A percentile compares a stretch with the other conserved stretches of the same genome.
These are phyloP conservation scores for Polyommatus iphigenia DNA, from an alignment of 2,888 invertebrate species.

Conservation along the genomic window DNA sequence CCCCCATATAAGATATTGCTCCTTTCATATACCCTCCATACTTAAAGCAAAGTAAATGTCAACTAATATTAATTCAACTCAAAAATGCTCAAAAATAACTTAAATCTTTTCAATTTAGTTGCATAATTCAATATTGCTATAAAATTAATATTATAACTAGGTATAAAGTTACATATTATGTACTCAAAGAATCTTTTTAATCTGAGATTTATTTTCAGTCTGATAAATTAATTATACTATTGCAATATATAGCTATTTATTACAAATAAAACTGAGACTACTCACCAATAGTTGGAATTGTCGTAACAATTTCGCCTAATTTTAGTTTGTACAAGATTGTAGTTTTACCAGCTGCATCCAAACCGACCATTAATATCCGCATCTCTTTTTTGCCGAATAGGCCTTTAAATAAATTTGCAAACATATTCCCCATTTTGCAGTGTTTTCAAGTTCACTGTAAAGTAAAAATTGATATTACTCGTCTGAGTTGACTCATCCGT, in stretches of 20 bases:
- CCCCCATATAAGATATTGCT: too few species aligned
- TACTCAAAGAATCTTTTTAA: not conserved
- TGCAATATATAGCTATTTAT: not conserved
- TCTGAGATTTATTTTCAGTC: not conserved
- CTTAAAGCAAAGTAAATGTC: not conserved
- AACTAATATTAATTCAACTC: not conserved
- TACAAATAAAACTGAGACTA: conserved; percentile 42
- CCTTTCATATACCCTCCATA: too few species aligned
- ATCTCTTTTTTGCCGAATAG: conserved; percentile 99
- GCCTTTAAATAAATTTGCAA: conserved; percentile 98
- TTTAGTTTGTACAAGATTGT: conserved; percentile 99
- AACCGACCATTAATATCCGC: conserved; percentile 99
- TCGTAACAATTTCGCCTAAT: conserved; percentile 99
- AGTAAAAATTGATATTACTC: conserved; percentile 49
- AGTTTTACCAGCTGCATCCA: conserved; percentile 99
- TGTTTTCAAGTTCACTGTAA: conserved; percentile 76
- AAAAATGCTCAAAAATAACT: not conserved
- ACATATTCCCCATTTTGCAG: conserved; percentile 97
- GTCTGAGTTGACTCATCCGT: conserved; percentile 72
- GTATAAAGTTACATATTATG: not conserved
- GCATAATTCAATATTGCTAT: not conserved
- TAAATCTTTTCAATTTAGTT: not conserved
- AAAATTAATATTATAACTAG: not conserved
- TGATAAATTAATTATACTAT: not conserved
- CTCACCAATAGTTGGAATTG: conserved; percentile 99